Evolutionary conservation across 2,888 invertebrate species (phyloP), one percentile per base, ranked within the genome.

Genomic region (Tromatobia lineatoria): DNA sequence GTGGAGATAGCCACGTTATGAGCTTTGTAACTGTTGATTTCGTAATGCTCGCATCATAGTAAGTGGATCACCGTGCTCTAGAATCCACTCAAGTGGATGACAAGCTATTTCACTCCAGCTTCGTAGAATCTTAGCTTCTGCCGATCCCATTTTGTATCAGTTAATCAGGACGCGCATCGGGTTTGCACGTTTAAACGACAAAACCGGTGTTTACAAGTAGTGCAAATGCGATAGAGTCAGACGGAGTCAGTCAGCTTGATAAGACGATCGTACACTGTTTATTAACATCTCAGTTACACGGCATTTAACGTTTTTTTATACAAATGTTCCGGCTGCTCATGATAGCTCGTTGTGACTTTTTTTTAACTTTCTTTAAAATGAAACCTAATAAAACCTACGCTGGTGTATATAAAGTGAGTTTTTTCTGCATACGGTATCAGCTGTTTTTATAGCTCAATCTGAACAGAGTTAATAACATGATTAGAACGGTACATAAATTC

Each of bases 31-130:
- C 42, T 23, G n/a, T 15, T 0, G n/a, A 73, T 77, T 80, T 74
- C 76, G 38, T 47, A 74, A 83, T 52, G 13, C 29, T 38, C 3
- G 66, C 66, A 73, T 42, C 50, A 59, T 47, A n/a, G 3, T 71
- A 54, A 85, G 79, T 84, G 70, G 82, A 86, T 86, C 82, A 57
- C 81, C 82, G 75, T 83, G 82, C 70, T 80, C 86, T 59, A 86
- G 85, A 86, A 86, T 86, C 76, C 75, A 29, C 18, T 73, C 59
- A 70, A 34, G 20, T 75, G 47, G 23, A 38, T 29, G 67, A 47
- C 61, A 42, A 29, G 23, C 29, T 50, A 11, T 52, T 64, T 42
- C 67, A 73, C 52, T 11, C 70, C 42, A 23, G 23, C 54, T 20
- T 45, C 70, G 8, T 25, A 45, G 45, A 76, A 80, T 69, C 67